These are phyloP conservation scores for Amblyjoppa proteus DNA, from an alignment of 2,888 invertebrate species.

Conservation along the genomic window DNA sequence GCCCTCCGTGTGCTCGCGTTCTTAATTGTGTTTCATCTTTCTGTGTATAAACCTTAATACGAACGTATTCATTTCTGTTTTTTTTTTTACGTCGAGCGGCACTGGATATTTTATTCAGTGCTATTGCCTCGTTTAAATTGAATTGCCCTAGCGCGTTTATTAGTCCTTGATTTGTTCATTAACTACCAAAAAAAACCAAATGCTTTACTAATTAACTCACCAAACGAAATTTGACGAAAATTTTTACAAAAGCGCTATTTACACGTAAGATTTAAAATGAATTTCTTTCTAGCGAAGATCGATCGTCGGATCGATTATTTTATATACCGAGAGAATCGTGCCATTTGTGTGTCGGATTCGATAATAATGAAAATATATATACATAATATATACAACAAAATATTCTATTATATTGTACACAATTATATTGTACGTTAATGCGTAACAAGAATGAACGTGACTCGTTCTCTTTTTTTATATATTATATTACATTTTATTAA, in stretches of 20 bases:
- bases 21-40: constrained; percentile 20
- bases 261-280: constrained; percentile 36
- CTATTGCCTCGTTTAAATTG: constrained; percentile 33
- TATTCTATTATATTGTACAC: constrained; percentile 61
- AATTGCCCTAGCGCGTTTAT: constrained; percentile 32
- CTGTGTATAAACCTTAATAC: constrained; percentile 10
- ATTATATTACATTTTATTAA: constrained; percentile 71
- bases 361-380: constrained; percentile 66
- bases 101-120: constrained; percentile 41
- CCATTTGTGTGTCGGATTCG: constrained; percentile 51
- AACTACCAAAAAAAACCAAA: constrained; percentile 57
- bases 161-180: constrained; percentile 28
- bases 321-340: constrained; percentile 56
- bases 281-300: constrained; percentile 58
- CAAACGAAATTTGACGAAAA: constrained; percentile 30
- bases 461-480: constrained; percentile 63
- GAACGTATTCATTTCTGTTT: not conserved
- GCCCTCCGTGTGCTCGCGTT: constrained; percentile 26
- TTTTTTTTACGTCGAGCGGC: constrained; percentile 4
- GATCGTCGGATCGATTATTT: constrained; percentile 67
- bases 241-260: constrained; percentile 34
- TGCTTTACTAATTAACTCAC: constrained; percentile 52
- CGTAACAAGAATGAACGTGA: constrained; percentile 69
- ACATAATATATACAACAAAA: constrained; percentile 66
- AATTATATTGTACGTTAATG: constrained; percentile 67